A percentile compares a stretch with the other conserved stretches of the same genome.
Evolutionary conservation across 1,140 invertebrate genomes (phyloP).

Genomic region (Paraescarpia echinospica): DNA sequence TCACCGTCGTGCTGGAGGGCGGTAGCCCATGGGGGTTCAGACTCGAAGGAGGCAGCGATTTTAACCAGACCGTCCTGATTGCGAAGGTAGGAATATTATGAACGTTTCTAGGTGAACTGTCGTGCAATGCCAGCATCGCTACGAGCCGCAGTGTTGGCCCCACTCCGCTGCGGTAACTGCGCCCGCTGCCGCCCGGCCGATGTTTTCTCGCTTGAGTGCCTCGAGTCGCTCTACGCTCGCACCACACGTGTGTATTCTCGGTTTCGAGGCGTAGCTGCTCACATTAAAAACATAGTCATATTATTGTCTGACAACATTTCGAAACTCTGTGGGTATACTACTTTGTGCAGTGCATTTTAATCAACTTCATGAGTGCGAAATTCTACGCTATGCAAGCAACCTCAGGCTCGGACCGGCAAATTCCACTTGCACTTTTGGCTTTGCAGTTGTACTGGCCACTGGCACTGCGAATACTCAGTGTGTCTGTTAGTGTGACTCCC

Average conservation of each 20-base stretch:
- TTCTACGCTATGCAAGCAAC: background rate
- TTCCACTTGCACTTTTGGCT: background rate
- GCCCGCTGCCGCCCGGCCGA: background rate
- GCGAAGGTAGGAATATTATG: slow-evolving; percentile 42
- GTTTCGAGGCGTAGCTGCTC: background rate
- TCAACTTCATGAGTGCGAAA: background rate
- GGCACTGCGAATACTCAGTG: too few species aligned
- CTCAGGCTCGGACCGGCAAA: background rate
- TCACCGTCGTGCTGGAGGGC: slow-evolving; percentile 66
- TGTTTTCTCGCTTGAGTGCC: background rate
- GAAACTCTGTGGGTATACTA: background rate
- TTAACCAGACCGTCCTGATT: slow-evolving; percentile 48
- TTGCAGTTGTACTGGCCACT: too few species aligned
- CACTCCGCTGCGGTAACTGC: background rate
- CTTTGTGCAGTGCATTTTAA: background rate
- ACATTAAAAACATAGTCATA: background rate
- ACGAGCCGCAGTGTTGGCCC: background rate
- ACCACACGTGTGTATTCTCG: background rate
- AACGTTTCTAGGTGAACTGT: slow-evolving; percentile 7
- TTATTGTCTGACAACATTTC: background rate
- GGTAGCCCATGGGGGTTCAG: slow-evolving; percentile 88
- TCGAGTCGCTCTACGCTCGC: background rate
- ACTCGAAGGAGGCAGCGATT: slow-evolving; percentile 68
- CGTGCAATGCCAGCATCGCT: background rate
- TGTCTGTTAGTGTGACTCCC: too few species aligned